Evolutionary conservation across 2,797 vertebrate genomes (phyloP), one percentile per base, ranked within the genome.

Genomic region (Sus cebifrons): DNA sequence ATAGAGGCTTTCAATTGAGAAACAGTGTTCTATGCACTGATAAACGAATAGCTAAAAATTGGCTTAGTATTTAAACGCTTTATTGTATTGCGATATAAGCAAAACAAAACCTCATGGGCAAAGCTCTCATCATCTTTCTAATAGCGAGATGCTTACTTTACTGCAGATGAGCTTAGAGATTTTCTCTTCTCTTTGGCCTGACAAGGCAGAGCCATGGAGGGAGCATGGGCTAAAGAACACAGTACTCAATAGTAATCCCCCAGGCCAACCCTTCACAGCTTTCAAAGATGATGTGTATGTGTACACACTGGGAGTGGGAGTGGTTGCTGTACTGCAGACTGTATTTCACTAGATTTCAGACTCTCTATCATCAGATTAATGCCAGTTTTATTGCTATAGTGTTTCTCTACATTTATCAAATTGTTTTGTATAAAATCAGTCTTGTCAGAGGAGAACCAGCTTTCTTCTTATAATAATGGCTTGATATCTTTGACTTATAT

Each of bases 301-400:
- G 40, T 32, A 25, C 62, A 27, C 12, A 8, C 0, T 3, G 5
- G 5, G 7, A 1, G 0, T n/a, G 6, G 16, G 36, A 2, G 3
- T 75, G 29, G 3, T n/a, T 54, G 40, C 7, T 77, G 6, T 11
- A 13, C 21, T 54, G 40, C 36, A 62, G 36, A 44, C 14, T n/a
- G 5, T 23, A 89, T 60, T 65, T n/a, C 16, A 36, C 13, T 49
- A 2, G 18, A 3, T 27, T 56, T 7, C 6, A 52, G 49, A 17
- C 23, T 60, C 21, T 73, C 2, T 56, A 27, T 67, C 29, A 62
- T 71, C 32, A 94, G 1, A 64, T 74, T 20, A 71, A 86, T 44
- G 36, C 29, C 32, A 79, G 15, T 78, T 54, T 60, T 52, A 64
- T 21, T 87, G 16, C 78, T 71, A 16, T 10, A 54, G 67, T 3